Conservation (phyloP, 2,888 invertebrate genomes). For the Athalia rosae region DNA sequence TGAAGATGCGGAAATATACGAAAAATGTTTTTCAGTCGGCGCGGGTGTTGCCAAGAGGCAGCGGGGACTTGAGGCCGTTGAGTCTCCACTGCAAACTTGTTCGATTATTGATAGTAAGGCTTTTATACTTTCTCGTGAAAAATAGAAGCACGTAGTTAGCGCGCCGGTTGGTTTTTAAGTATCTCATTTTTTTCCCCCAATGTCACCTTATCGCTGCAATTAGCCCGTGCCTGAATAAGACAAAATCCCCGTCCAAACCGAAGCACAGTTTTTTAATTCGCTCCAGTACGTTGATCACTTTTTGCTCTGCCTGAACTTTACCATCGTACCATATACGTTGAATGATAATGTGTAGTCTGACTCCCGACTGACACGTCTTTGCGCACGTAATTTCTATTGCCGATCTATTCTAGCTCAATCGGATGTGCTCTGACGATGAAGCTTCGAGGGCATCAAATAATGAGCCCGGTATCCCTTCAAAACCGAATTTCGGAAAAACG, state of each 20-base stretch:
- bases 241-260: no score
- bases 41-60: conserved; percentile 19
- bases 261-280: no score
- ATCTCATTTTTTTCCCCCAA: no score
- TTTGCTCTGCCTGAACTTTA: no score
- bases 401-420: conserved; percentile 20
- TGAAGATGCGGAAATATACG: conserved; percentile 1
- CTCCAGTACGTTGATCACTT: no score
- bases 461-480: conserved; percentile 8
- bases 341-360: no score
- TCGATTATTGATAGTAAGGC: conserved; percentile 21
- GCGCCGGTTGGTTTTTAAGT: neutral
- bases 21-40: conserved; percentile 28
- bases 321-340: no score
- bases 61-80: neutral
- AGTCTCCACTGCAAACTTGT: conserved; percentile 18
- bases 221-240: no score
- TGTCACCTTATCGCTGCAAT: no score
- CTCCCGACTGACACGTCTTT: no score
- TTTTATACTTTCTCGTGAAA: conserved; percentile 24
- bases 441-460: conserved; percentile 6
- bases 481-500: conserved; percentile 13
- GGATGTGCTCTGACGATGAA: conserved; percentile 13
- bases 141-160: neutral
- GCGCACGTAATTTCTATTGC: neutral